A percentile compares a stretch with the other conserved stretches of the same genome.
phyloP scores from a whole-genome alignment of 2,113 vertebrate genomes.

The Galemys pyrenaicus region DNA sequence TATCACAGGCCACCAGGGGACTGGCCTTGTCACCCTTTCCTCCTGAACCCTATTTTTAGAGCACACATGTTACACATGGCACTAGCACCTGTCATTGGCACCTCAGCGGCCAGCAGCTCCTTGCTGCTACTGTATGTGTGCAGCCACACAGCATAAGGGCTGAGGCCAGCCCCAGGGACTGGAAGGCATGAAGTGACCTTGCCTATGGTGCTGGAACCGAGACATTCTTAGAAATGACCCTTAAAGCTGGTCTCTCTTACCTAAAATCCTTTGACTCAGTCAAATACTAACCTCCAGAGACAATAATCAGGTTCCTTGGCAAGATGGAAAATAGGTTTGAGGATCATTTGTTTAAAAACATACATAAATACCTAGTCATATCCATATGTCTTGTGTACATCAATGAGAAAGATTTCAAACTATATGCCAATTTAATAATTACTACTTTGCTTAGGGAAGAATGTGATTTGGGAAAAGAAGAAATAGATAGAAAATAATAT shows the following conservation, averaged over 20 bases:
- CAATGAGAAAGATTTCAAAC: background rate
- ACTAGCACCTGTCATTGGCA: conserved; percentile 60
- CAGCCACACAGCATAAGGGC: conserved; percentile 21
- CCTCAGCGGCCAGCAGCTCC: conserved; percentile 66
- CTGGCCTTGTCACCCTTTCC: conserved; percentile 71
- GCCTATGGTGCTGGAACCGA: conserved; percentile 33
- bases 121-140: conserved; percentile 74
- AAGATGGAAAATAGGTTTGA: background rate
- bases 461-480: background rate
- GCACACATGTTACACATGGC: conserved; percentile 59
- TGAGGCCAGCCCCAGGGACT: conserved; percentile 53
- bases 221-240: background rate
- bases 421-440: background rate
- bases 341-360: background rate
- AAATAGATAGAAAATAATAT: background rate
- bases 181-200: conserved; percentile 67
- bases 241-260: background rate
- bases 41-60: conserved; percentile 77
- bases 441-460: background rate
- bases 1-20: background rate
- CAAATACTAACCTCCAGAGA: background rate
- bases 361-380: background rate
- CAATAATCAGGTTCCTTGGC: background rate
- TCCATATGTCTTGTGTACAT: too few relatives aligned
- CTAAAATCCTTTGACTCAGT: background rate